A percentile compares a stretch with the other conserved stretches of the same genome.
phyloP scores from a whole-genome alignment of 2,888 invertebrate genomes.

The Dugesia japonica region DNA sequence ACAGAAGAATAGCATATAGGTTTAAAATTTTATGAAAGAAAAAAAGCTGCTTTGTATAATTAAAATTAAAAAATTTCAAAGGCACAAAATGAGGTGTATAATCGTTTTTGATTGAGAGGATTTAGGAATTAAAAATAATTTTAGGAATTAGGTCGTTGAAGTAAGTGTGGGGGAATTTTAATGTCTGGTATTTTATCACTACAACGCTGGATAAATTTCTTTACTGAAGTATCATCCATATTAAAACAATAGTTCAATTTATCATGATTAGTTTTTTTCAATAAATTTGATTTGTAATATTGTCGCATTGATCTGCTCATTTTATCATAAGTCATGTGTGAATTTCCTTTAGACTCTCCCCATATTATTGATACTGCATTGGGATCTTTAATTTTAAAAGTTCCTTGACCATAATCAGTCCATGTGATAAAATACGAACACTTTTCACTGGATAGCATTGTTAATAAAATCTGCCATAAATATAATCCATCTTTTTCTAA shows the following conservation, averaged over 20 bases:
- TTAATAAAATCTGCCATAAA: conserved; percentile 21
- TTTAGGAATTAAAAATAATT: too few relatives aligned
- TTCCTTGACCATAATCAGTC: neutral
- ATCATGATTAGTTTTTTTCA: conserved; percentile 13
- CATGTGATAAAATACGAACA: neutral
- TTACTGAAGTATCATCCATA: neutral
- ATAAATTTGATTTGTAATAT: conserved; percentile 24
- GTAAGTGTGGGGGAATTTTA: neutral
- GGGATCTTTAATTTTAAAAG: conserved; percentile 17
- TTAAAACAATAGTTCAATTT: conserved; percentile 20
- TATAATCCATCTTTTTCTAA: conserved; percentile 23
- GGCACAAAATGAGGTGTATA: conserved; percentile 5
- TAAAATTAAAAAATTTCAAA: neutral
- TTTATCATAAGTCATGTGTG: conserved; percentile 25
- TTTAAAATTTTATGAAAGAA: neutral
- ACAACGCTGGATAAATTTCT: neutral
- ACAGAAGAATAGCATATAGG: neutral
- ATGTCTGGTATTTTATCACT: neutral
- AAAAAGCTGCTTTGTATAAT: conserved; percentile 11
- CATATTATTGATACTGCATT: conserved; percentile 16
- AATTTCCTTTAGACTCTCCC: conserved; percentile 25
- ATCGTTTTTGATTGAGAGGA: neutral
- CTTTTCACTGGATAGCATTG: neutral
- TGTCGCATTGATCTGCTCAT: conserved; percentile 26
- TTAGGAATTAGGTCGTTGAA: neutral